Base-by-base conservation (phyloP, 2,797 vertebrate species). In the Gila robusta region DNA sequence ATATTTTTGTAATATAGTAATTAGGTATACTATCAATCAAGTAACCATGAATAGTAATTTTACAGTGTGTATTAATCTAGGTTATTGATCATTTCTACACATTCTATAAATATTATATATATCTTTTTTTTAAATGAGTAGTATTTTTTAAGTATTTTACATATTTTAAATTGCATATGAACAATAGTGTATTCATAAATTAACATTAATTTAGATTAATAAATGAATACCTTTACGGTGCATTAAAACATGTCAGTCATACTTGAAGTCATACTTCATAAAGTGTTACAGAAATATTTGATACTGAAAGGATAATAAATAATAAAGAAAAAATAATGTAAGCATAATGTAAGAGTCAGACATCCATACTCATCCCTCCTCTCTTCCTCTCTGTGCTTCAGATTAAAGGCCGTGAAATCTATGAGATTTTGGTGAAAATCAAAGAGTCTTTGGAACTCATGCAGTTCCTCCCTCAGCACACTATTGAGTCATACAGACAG, bases 381-480 rank as follows among this genome's bases (percentile, higher is more conserved):
- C 74, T 84, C 26, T 87, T 62, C 10, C 8, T 85, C 79, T 89
- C 28, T 73, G 47, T 64, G 47, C 78, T 62, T 69, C 83, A 99
- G 98, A 98, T 99, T 90, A 98, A 98, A 93, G 98, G 98, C 44
- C 96, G 98, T 88, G 98, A 99, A 94, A 99, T 98, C 0, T 99
- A 99, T 5, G 98, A 99, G 92, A 99, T 99, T 94, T 94, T 99
- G 88, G 93, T 99, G 76, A 99, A 99, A 96, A 99, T 99, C 94
- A 99, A 99, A 90, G 98, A 99, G 91, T 99, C 98, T 41, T 93
- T 99, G 95, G 98, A 99, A 85, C 97, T 99, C 81, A 99, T 99
- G 98, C 98, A 99, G 95, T 98, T 97, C 87, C 96, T 99, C 88
- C 98, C 98, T 0, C 98, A 99, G 93, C 98, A 99, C 93, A 99